Evolutionary conservation across 2,797 vertebrate species (phyloP).

Genomic region (Lepilemur septentrionalis): DNA sequence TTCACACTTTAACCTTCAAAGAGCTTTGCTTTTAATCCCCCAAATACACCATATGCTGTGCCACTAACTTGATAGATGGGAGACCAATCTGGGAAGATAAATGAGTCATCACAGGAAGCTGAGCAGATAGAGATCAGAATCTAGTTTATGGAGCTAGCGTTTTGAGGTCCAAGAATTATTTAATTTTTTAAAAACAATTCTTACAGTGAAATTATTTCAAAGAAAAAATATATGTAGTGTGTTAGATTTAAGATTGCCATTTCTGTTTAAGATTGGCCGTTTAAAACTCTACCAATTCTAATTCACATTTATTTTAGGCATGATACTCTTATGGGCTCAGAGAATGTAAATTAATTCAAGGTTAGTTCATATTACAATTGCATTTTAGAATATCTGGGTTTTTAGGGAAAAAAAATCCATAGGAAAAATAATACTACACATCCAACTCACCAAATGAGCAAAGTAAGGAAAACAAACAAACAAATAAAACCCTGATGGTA

Average conservation of each 20-base stretch:
- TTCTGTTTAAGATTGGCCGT: background rate
- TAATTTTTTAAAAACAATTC: background rate
- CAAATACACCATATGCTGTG: background rate
- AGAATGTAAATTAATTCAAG: background rate
- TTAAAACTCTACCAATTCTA: background rate
- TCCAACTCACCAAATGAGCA: background rate
- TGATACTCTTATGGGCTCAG: background rate
- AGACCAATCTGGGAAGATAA: background rate
- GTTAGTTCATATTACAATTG: background rate
- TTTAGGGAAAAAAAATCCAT: background rate
- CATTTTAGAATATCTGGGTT: background rate
- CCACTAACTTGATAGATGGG: background rate
- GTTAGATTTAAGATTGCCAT: background rate
- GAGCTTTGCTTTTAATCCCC: background rate
- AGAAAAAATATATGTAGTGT: background rate
- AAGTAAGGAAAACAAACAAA: background rate
- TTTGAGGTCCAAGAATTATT: background rate
- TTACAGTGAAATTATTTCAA: background rate
- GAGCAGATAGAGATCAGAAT: background rate
- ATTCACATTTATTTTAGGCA: background rate
- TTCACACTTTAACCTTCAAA: conserved; percentile 31
- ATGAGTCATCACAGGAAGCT: background rate
- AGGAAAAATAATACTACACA: background rate
- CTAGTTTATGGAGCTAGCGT: background rate
- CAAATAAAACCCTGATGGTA: background rate